phyloP scores from a whole-genome alignment of 2,888 invertebrate species.

The Tuta absoluta region DNA sequence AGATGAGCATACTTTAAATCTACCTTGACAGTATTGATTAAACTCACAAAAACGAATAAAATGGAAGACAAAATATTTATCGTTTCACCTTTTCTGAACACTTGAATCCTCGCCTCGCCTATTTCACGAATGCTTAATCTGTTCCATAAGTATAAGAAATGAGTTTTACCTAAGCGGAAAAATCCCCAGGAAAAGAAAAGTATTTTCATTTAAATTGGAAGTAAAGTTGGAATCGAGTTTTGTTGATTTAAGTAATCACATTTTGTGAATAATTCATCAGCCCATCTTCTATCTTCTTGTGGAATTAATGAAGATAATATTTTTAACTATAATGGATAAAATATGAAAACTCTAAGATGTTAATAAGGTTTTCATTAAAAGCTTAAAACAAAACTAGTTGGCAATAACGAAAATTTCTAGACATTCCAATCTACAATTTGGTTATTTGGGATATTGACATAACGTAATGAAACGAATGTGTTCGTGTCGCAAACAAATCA shows the following conservation, averaged over 20 bases:
- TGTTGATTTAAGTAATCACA: slow-evolving; percentile 59
- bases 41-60: slow-evolving; percentile 8
- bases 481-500: too few species aligned
- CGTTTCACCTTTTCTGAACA: slow-evolving; percentile 38
- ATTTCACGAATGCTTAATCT: slow-evolving; percentile 62
- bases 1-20: background rate
- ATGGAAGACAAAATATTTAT: slow-evolving; percentile 14
- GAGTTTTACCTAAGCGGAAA: slow-evolving; percentile 51
- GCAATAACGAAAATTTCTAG: too few species aligned
- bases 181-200: slow-evolving; percentile 52
- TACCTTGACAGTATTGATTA: background rate
- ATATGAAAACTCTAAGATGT: background rate
- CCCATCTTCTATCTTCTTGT: slow-evolving; percentile 26
- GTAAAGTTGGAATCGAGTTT: slow-evolving; percentile 64
- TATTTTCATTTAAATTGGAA: slow-evolving; percentile 65
- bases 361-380: too few species aligned
- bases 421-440: too few species aligned
- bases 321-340: slow-evolving; percentile 10
- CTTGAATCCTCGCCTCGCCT: slow-evolving; percentile 37
- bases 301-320: slow-evolving; percentile 9
- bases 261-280: slow-evolving; percentile 45
- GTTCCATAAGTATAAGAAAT: slow-evolving; percentile 51
- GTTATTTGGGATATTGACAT: too few species aligned
- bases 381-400: background rate
- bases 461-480: too few species aligned